Evolutionary conservation across 2,113 vertebrate genomes (phyloP), one percentile per base, ranked within the genome.

Genomic region (Equus przewalskii): DNA sequence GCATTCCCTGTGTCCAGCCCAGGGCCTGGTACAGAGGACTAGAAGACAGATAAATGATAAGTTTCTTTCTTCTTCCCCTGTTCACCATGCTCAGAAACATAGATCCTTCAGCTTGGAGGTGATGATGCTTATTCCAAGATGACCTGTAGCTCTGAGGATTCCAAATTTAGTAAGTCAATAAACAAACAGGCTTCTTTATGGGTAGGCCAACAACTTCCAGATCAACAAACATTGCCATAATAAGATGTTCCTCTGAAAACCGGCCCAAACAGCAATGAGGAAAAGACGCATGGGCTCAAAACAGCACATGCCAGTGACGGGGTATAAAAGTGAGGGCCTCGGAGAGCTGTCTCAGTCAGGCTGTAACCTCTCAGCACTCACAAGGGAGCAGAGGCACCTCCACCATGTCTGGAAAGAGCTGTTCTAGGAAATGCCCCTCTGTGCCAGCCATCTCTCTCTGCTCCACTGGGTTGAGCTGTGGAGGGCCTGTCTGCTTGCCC

Each of bases 401-500:
- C 83, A 89, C 51, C 80, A 98, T 98, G 98, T 69, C 98, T 94
- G 97, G 95, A 92, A 96, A 56, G 89, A 98, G 98, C 88, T 98
- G 67, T 92, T 97, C 97, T 73, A 96, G 96, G 70, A 98, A 84
- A 88, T 98, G 96, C 58, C 94, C 95, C 56, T 98, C 96, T 0
- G 64, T 97, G 69, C 97, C 98, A 14, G 96, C 97, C 33, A 46
- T 98, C 65, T 98, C 98, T 30, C 97, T 98, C 90, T 97, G 92
- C 84, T 97, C 98, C 82, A 94, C 95, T 0, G 97, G 97, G 7
- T 97, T 98, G 76, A 98, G 80, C 95, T 96, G 92, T 1, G 72
- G 89, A 76, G 84, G 83, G 1, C 97, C 98, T 0, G 26, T 98
- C 92, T 98, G 89, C 84, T 82, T 98, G 81, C 96, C 98, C 49